Base-by-base conservation (phyloP, 2,797 vertebrate genomes). In the Poecilia wingei region DNA sequence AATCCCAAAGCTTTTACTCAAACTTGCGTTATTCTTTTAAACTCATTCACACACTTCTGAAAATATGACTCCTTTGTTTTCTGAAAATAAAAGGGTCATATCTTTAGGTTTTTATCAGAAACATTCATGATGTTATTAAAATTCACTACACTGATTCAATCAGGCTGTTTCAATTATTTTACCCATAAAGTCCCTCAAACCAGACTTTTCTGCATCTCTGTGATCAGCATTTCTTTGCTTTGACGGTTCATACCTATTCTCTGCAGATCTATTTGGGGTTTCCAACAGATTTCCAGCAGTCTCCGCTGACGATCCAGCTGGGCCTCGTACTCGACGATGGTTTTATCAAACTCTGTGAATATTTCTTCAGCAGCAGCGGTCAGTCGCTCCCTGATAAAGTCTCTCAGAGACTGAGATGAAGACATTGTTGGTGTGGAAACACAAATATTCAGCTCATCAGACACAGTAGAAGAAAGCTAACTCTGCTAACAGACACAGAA, bases 371-470 rank as follows among this genome's bases (percentile, higher is more conserved):
- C 73, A 12, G 53, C 73, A 12, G 53, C 73, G n/a, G 25, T 12
- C 25, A 74, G 73, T 43, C 73, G 39, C 39, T 59, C 22, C 25
- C 36, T 74, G 73, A 74, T 74, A 20, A 74, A 74, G 25, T 59
- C 25, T 43, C 53, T 74, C 39, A 74, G 39, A 59, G 51, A 16
- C 73, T 43, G 22, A 12, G 39, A 39, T 10, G 1, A 31, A 59
- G 51, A 57, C 72, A 74, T 74, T 22, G 41, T 47, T 47, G 41
- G 55, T 36, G 41, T 33, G 0, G 43, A 36, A 2, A 36, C 74
- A 8, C 4, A 20, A 3, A 49, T 36, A 36, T 36, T 36, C 16
- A 49, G 43, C 59, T 33, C 18, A 10, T 3, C 5, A 36, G 18
- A 33, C 3, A 33, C 55, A 20, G 4, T 1, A n/a, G 1, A 61